Evolutionary conservation across 1,140 invertebrate species (phyloP).

Genomic region (Amphibalanus amphitrite): DNA sequence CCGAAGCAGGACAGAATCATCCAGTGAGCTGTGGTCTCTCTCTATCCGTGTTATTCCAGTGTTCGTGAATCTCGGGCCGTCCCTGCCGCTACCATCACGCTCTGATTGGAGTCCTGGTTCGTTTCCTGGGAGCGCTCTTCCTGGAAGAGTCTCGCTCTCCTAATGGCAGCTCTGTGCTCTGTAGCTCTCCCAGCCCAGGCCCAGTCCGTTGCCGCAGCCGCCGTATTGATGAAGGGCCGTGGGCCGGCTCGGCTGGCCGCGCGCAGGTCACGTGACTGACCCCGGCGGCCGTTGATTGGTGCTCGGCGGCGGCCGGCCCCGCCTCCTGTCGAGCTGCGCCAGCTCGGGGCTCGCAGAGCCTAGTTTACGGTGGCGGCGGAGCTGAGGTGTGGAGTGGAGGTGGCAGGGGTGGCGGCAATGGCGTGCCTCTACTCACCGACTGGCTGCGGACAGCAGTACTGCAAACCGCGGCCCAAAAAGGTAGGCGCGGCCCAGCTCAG

Average conservation of each 20-base stretch:
- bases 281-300: background rate
- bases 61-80: too few species aligned
- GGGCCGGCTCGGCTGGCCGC: too few species aligned
- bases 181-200: too few species aligned
- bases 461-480: background rate
- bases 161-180: too few species aligned
- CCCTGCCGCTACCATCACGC: too few species aligned
- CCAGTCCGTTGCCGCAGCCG: background rate
- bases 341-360: background rate
- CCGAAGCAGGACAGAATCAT: too few species aligned
- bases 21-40: too few species aligned
- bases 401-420: background rate
- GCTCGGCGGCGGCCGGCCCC: background rate
- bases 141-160: too few species aligned
- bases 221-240: background rate
- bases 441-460: background rate
- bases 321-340: background rate
- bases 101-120: too few species aligned
- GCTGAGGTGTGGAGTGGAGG: too few species aligned
- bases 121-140: too few species aligned
- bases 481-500: background rate
- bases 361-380: background rate
- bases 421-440: background rate
- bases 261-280: background rate
- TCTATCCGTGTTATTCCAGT: too few species aligned